Evolutionary conservation across 1,140 invertebrate genomes (phyloP).

Genomic region (Zaprionus ghesquierei): DNA sequence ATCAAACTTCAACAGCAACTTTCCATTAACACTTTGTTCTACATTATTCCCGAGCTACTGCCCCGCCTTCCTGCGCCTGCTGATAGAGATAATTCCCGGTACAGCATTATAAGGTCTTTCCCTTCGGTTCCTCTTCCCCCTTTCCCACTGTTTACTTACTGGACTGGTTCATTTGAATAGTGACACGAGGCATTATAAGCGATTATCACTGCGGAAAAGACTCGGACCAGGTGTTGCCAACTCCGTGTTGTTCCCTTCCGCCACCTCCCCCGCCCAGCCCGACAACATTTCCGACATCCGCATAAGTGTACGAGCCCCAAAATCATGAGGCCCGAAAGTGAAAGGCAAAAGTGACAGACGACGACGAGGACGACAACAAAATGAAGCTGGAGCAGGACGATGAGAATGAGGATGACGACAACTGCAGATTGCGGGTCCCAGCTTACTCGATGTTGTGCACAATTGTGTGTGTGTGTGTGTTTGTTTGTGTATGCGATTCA

Average conservation of each 20-base stretch:
- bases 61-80: neutral
- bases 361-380: constrained; percentile 24
- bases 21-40: neutral
- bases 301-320: constrained; percentile 32
- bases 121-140: neutral
- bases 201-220: constrained; percentile 66
- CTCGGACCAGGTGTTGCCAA: constrained; percentile 63
- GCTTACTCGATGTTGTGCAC: neutral
- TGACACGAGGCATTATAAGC: constrained; percentile 70
- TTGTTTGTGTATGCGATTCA: neutral
- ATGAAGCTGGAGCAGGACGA: neutral
- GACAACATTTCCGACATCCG: neutral
- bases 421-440: constrained; percentile 15
- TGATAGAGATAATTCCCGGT: neutral
- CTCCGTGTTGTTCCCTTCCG: neutral
- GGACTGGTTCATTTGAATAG: constrained; percentile 62
- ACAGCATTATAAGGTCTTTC: neutral
- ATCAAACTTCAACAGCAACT: neutral
- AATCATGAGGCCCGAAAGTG: constrained; percentile 51
- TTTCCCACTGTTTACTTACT: constrained; percentile 67
- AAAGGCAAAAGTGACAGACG: constrained; percentile 40
- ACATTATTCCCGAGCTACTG: too few relatives aligned
- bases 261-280: neutral
- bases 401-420: constrained; percentile 6
- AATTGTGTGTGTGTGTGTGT: neutral